A percentile compares a stretch with the other conserved stretches of the same genome.
phyloP scores from a whole-genome alignment of 2,888 invertebrate species.

The Malthinus flaveolus region DNA sequence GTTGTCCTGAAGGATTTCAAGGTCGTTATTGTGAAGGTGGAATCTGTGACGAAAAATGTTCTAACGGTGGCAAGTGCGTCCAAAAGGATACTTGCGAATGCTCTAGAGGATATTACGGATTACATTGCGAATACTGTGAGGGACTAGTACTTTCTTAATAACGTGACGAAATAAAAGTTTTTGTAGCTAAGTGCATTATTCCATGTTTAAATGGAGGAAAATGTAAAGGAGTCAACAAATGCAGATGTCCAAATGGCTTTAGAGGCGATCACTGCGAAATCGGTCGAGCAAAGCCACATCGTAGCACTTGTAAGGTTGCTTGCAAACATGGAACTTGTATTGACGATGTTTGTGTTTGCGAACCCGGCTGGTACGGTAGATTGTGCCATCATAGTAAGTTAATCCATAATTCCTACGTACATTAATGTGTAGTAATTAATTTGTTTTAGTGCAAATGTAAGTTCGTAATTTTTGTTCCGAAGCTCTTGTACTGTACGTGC shows the following conservation, averaged over 20 bases:
- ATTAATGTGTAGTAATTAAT: not conserved
- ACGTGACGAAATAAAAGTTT: not conserved
- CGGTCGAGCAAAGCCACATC: constrained; percentile 68
- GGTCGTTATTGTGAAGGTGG: constrained; percentile 91
- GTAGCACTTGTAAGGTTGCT: constrained; percentile 72
- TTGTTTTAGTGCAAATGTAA: constrained; percentile 15
- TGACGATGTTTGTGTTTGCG: constrained; percentile 74
- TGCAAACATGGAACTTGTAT: constrained; percentile 80
- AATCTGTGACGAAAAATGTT: constrained; percentile 87
- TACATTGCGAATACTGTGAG: constrained; percentile 90
- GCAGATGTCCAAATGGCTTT: constrained; percentile 83
- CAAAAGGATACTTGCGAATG: constrained; percentile 94
- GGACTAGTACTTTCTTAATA: constrained; percentile 36
- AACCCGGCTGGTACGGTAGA: constrained; percentile 81
- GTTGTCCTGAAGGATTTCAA: constrained; percentile 88
- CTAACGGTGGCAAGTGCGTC: constrained; percentile 92
- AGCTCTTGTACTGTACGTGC: no score
- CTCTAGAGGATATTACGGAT: constrained; percentile 87
- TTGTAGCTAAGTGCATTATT: constrained; percentile 61
- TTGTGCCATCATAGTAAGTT: constrained; percentile 73
- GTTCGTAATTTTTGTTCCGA: no score
- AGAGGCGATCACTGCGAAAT: constrained; percentile 92
- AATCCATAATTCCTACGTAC: not conserved
- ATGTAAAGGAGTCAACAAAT: constrained; percentile 87
- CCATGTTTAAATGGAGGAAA: constrained; percentile 90